Conservation (phyloP, 2,888 invertebrate genomes). For the Microctonus aethiopoides region DNA sequence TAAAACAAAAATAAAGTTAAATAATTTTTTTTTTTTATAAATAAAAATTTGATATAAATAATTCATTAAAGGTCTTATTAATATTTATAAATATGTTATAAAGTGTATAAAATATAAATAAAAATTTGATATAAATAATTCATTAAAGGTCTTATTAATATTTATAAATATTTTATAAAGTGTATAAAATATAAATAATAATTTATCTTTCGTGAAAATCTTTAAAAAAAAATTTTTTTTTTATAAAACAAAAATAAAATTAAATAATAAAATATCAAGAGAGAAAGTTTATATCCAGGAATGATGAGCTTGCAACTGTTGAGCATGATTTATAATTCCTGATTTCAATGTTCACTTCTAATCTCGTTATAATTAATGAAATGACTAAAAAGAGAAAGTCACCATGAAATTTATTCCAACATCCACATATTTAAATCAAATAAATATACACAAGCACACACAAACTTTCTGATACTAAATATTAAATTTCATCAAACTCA, state of each 20-base stretch:
- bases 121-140: too few species aligned
- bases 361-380: conserved; percentile 33
- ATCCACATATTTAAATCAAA: not conserved
- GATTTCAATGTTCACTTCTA: conserved; percentile 26
- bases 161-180: too few species aligned
- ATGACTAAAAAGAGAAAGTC: conserved; percentile 31
- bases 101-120: too few species aligned
- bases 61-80: too few species aligned
- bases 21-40: too few species aligned
- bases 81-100: too few species aligned
- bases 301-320: conserved; percentile 31
- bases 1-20: too few species aligned
- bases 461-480: not conserved
- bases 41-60: too few species aligned
- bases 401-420: conserved; percentile 8
- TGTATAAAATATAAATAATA: too few species aligned
- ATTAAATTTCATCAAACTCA: not conserved
- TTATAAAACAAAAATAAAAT: conserved; percentile 5
- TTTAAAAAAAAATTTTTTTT: too few species aligned
- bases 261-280: not conserved
- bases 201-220: too few species aligned
- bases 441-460: not conserved
- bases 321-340: conserved; percentile 16
- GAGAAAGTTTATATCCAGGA: conserved; percentile 27
- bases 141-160: too few species aligned